A percentile compares a stretch with the other conserved stretches of the same genome.
phyloP scores from a whole-genome alignment of 2,113 vertebrate species.

The Garra rufa region DNA sequence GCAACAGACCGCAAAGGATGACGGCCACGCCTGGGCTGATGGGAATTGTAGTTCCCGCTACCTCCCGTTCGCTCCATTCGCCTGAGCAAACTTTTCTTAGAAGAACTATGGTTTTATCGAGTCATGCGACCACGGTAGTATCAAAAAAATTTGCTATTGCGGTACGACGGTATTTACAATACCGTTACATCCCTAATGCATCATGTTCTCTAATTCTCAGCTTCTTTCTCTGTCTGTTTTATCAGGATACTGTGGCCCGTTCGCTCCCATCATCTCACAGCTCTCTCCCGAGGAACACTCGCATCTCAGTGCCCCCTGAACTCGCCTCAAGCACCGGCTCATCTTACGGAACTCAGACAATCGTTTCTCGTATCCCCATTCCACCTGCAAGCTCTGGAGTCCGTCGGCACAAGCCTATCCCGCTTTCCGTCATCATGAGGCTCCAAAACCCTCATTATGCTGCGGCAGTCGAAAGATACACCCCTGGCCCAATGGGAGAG shows the following conservation, averaged over 20 bases:
- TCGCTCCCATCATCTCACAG: conserved; percentile 62
- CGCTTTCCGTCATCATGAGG: conserved; percentile 88
- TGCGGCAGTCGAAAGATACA: background rate
- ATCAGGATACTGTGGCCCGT: conserved; percentile 58
- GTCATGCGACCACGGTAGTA: no score
- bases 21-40: no score
- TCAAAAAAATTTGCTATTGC: no score
- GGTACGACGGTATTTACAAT: no score
- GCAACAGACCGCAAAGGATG: no score
- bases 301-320: conserved; percentile 72
- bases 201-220: background rate
- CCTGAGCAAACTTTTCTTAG: no score
- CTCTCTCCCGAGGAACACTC: conserved; percentile 80
- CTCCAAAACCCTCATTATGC: conserved; percentile 81
- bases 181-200: no score
- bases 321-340: conserved; percentile 64
- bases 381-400: conserved; percentile 72
- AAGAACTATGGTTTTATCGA: no score
- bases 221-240: conserved; percentile 12
- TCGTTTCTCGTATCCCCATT: conserved; percentile 84
- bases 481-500: conserved; percentile 46
- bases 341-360: conserved; percentile 74
- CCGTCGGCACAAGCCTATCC: conserved; percentile 77
- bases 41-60: no score
- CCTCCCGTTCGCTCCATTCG: no score